Percentiles rank a stretch among this genome's conserved stretches.
These are phyloP conservation scores for Babyrousa celebensis DNA, from an alignment of 2,797 vertebrate genomes.

Conservation along the genomic window DNA sequence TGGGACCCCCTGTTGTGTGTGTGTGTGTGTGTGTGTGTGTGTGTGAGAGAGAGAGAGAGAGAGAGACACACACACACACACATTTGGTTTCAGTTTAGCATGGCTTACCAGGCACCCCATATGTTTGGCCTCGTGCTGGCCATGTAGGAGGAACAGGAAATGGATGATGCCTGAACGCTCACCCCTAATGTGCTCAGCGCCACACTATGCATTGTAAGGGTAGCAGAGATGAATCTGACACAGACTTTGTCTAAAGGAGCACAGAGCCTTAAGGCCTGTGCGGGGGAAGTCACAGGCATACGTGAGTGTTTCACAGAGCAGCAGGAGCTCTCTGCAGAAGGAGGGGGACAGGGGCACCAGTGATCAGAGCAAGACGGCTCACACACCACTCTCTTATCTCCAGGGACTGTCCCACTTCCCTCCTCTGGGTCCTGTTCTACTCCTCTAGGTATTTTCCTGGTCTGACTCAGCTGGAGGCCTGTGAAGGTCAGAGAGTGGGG, in stretches of 20 bases:
- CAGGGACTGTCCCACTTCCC: conserved; percentile 84
- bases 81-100: conserved; percentile 66
- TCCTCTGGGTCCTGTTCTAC: conserved; percentile 83
- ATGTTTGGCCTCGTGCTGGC: neutral
- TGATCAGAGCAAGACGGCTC: conserved; percentile 69
- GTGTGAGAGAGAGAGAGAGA: neutral
- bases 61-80: too few species aligned
- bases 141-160: conserved; percentile 26
- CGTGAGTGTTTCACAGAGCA: neutral
- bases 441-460: conserved; percentile 86
- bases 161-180: neutral
- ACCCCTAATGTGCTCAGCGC: neutral
- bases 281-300: neutral
- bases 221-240: conserved; percentile 16
- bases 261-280: conserved; percentile 26
- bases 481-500: conserved; percentile 84
- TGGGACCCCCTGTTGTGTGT: neutral
- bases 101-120: neutral
- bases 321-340: conserved; percentile 30
- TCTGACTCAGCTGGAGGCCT: conserved; percentile 83
- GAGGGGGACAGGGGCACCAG: conserved; percentile 27
- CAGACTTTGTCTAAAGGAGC: conserved; percentile 40
- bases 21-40: neutral
- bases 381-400: conserved; percentile 77
- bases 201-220: neutral